A percentile compares a stretch with the other conserved stretches of the same genome.
Evolutionary conservation across 2,113 vertebrate genomes (phyloP).

Genomic region (Leptobrachium ailaonicum): DNA sequence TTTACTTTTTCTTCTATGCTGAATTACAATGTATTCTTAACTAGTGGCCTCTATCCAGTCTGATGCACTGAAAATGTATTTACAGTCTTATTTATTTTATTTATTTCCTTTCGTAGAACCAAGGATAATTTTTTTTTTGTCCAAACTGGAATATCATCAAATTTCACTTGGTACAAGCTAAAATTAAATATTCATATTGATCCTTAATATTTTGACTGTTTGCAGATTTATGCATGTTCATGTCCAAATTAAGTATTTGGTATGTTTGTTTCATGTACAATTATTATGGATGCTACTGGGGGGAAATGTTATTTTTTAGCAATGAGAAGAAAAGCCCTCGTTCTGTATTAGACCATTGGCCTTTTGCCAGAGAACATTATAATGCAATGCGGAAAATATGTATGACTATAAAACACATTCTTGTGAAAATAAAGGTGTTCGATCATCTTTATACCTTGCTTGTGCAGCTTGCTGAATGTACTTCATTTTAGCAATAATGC

Average conservation of each 20-base stretch:
- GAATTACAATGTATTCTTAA: no score
- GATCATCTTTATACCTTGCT: conserved; percentile 66
- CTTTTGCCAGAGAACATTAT: neutral
- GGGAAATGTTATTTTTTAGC: neutral
- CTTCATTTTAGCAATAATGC: conserved; percentile 62
- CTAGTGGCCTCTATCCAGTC: no score
- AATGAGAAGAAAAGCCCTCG: neutral
- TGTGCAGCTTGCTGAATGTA: conserved; percentile 77
- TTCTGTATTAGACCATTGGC: neutral
- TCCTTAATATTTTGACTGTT: no score
- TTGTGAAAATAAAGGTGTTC: conserved; percentile 37
- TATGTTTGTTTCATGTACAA: neutral
- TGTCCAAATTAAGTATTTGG: neutral
- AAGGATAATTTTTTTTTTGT: no score
- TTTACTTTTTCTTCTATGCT: no score
- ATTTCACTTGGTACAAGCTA: no score
- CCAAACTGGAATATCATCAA: no score
- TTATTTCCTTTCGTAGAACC: no score
- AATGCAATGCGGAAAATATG: conserved; percentile 3
- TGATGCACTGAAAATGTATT: no score
- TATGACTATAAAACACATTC: conserved; percentile 5
- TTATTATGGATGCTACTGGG: conserved; percentile 40
- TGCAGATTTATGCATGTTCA: neutral
- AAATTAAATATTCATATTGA: no score
- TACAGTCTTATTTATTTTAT: no score